phyloP scores from a whole-genome alignment of 2,888 invertebrate genomes.

The Ectemnius lituratus region DNA sequence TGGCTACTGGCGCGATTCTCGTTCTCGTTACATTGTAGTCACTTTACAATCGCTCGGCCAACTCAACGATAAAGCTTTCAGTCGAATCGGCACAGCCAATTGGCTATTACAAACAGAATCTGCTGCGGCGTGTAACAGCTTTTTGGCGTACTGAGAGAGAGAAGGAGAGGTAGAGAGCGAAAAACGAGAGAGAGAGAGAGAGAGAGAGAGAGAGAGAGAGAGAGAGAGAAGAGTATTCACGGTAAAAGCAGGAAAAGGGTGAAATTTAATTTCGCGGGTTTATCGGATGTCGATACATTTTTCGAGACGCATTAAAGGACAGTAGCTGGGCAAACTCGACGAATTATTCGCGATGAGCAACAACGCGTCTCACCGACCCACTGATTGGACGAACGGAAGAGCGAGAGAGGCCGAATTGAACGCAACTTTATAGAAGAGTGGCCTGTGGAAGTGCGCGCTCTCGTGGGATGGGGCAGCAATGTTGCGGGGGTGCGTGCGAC shows the following conservation, averaged over 20 bases:
- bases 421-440: too few relatives aligned
- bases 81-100: conserved; percentile 21
- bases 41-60: conserved; percentile 17
- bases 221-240: not conserved
- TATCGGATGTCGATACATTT: conserved; percentile 46
- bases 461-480: too few relatives aligned
- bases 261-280: conserved; percentile 45
- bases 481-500: conserved; percentile 62
- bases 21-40: not conserved
- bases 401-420: not conserved
- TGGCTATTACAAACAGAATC: conserved; percentile 37
- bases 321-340: conserved; percentile 32
- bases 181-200: too few relatives aligned
- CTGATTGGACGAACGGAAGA: not conserved
- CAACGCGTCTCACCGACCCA: too few relatives aligned
- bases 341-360: conserved; percentile 44
- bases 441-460: too few relatives aligned
- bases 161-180: too few relatives aligned
- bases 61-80: conserved; percentile 37
- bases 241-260: conserved; percentile 40
- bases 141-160: conserved; percentile 22
- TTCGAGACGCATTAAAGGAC: conserved; percentile 48
- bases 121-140: conserved; percentile 24
- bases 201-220: too few relatives aligned
- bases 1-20: not conserved